Evolutionary conservation across 2,113 vertebrate genomes (phyloP).

Genomic region (Patagioenas fasciata): DNA sequence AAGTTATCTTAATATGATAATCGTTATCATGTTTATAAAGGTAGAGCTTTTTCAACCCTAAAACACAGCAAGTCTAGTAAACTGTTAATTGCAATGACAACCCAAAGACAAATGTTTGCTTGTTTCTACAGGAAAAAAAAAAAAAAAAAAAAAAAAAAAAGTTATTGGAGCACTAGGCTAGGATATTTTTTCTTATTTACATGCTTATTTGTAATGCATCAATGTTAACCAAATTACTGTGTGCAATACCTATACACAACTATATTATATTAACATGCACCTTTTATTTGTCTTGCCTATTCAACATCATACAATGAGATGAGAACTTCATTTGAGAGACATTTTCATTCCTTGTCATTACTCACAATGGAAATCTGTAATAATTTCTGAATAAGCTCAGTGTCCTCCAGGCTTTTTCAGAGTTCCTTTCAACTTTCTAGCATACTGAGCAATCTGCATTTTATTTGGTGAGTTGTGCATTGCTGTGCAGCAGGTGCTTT

Average conservation of each 20-base stretch:
- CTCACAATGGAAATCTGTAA: background rate
- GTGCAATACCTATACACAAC: background rate
- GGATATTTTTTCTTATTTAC: background rate
- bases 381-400: background rate
- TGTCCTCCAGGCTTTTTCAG: background rate
- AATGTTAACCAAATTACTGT: background rate
- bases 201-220: background rate
- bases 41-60: background rate
- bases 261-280: background rate
- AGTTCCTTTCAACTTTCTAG: background rate
- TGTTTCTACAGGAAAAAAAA: background rate
- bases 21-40: background rate
- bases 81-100: background rate
- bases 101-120: background rate
- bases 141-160: background rate
- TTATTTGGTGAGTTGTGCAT: background rate
- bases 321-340: background rate
- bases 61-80: background rate
- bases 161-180: background rate
- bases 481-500: background rate
- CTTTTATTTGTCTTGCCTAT: background rate
- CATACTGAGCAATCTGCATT: background rate
- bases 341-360: background rate
- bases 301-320: background rate
- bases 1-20: background rate